These are phyloP conservation scores for Formicarius rufipectus DNA, from an alignment of 2,113 vertebrate species.

Conservation along the genomic window DNA sequence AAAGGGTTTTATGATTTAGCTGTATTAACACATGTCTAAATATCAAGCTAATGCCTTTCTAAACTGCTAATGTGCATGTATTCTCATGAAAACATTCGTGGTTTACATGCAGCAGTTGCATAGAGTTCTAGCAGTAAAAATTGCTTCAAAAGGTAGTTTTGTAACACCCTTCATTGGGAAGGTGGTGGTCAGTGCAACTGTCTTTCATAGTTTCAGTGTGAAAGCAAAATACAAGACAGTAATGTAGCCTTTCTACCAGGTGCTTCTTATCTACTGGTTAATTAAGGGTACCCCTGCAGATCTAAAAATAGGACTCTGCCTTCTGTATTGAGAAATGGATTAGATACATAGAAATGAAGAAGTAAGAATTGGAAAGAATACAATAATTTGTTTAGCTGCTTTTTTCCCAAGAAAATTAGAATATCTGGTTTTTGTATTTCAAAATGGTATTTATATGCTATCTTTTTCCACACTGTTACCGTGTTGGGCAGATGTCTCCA, in stretches of 20 bases:
- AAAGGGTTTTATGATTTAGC: not conserved
- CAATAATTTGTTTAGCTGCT: not conserved
- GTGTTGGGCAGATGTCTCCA: not conserved
- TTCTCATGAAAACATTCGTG: not conserved
- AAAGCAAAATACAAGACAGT: not conserved
- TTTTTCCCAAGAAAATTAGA: not conserved
- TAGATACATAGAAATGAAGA: not conserved
- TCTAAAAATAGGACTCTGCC: not conserved
- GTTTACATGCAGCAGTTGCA: not conserved
- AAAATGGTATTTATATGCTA: not conserved
- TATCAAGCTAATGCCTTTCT: not conserved
- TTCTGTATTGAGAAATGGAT: not conserved
- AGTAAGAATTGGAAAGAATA: not conserved
- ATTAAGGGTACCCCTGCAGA: not conserved
- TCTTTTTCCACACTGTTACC: not conserved
- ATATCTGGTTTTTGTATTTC: not conserved
- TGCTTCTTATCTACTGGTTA: not conserved
- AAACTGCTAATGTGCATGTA: not conserved
- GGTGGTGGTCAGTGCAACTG: not conserved
- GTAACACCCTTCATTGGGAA: not conserved
- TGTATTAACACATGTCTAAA: not conserved
- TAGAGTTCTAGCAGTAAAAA: not conserved
- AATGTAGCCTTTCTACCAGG: not conserved
- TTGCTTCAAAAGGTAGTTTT: not conserved
- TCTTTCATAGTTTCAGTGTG: not conserved